Evolutionary conservation across 2,888 invertebrate species (phyloP).

Genomic region (Philonicus albiceps): DNA sequence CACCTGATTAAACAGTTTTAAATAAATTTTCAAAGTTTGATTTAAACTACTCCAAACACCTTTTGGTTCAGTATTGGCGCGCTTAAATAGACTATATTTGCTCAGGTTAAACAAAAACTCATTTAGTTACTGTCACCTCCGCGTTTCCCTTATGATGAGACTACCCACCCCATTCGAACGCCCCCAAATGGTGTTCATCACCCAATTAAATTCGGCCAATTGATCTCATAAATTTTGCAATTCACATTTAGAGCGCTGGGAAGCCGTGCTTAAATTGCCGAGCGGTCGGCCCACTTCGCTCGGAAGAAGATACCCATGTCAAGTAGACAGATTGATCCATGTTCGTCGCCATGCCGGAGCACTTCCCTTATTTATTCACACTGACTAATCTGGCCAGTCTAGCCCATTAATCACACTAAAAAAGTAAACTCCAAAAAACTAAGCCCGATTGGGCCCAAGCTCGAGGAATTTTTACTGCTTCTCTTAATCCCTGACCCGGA

Average conservation of each 20-base stretch:
- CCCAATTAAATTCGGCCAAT: constrained; percentile 32
- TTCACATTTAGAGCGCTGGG: not conserved
- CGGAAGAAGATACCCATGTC: constrained; percentile 11
- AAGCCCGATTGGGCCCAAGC: not conserved
- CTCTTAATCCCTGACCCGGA: not conserved
- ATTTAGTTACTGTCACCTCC: constrained; percentile 7
- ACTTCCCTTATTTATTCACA: constrained; percentile 27
- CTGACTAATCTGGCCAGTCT: not conserved
- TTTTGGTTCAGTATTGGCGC: not conserved
- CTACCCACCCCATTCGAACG: not conserved
- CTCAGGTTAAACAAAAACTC: not conserved
- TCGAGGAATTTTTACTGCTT: not conserved
- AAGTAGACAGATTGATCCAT: constrained; percentile 24
- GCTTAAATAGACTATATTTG: not conserved
- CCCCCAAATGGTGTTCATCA: constrained; percentile 19
- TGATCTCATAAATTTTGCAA: constrained; percentile 28
- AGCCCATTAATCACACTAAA: constrained; percentile 26
- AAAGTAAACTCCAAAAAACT: constrained; percentile 11
- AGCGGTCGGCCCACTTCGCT: not conserved
- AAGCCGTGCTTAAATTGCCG: not conserved
- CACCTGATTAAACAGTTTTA: constrained; percentile 3
- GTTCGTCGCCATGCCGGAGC: not conserved
- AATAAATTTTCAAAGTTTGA: constrained; percentile 6
- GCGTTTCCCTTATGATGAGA: not conserved
- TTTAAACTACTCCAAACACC: not conserved